Conservation (phyloP, 2,888 invertebrate species). For the Aphodius sticticus region DNA sequence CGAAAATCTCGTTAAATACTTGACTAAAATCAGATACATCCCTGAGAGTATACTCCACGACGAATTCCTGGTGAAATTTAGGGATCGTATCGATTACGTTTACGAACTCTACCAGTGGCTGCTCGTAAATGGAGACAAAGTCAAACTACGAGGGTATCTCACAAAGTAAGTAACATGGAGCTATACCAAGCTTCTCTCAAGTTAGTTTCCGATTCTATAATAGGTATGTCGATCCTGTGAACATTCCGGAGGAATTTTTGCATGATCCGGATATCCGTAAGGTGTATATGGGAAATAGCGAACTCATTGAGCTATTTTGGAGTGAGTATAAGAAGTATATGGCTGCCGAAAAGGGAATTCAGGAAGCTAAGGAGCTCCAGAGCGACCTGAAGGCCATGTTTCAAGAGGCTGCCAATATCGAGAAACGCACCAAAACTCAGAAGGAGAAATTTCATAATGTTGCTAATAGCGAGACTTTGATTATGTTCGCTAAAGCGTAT, state of each 20-base stretch:
- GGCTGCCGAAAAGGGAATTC: not conserved
- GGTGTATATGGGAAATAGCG: not conserved
- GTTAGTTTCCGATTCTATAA: not conserved
- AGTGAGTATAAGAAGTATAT: conserved; percentile 5
- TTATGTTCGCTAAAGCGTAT: not conserved
- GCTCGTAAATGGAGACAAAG: not conserved
- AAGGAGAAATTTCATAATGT: not conserved
- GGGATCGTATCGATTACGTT: not conserved
- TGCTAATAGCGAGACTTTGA: not conserved
- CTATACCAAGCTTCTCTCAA: not conserved
- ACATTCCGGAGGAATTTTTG: not conserved
- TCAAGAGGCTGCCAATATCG: conserved; percentile 8
- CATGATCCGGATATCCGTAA: conserved; percentile 16
- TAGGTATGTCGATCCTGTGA: not conserved
- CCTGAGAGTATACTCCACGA: not conserved
- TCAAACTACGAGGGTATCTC: not conserved
- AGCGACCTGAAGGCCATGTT: conserved; percentile 9
- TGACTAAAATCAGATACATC: conserved; percentile 16
- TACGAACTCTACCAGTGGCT: conserved; percentile 5
- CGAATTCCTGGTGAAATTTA: conserved; percentile 7
- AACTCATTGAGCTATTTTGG: conserved; percentile 10
- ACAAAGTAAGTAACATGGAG: not conserved
- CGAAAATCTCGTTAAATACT: conserved; percentile 13
- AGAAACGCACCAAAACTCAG: not conserved
- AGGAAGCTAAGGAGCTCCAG: not conserved